Percentiles rank a stretch among this genome's conserved stretches.
phyloP scores from a whole-genome alignment of 2,888 invertebrate species.

The Pandemis heparana region DNA sequence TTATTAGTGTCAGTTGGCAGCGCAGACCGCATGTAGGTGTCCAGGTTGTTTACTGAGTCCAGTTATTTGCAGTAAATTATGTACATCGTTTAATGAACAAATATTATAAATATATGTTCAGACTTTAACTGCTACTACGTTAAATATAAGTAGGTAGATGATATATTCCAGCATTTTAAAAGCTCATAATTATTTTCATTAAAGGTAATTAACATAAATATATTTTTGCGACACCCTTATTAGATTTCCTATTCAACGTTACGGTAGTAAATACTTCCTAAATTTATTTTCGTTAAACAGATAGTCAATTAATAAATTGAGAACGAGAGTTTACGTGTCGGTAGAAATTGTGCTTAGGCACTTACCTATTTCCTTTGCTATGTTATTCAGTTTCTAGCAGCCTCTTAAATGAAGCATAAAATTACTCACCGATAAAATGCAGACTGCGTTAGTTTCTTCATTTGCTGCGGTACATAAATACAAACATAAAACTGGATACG shows the following conservation, averaged over 20 bases:
- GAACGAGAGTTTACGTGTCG: too few relatives aligned
- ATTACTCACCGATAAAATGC: constrained; percentile 22
- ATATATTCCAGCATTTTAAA: neutral
- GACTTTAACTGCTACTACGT: constrained; percentile 11
- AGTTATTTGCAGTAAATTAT: constrained; percentile 19
- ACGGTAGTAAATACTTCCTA: too few relatives aligned
- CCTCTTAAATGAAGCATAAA: constrained; percentile 28
- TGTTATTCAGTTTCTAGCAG: neutral
- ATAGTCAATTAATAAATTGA: too few relatives aligned
- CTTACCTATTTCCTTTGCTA: neutral
- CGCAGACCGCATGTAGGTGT: neutral
- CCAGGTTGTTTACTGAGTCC: constrained; percentile 12
- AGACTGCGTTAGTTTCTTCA: constrained; percentile 11
- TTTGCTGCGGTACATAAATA: constrained; percentile 22
- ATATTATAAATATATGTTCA: constrained; percentile 2
- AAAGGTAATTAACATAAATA: too few relatives aligned
- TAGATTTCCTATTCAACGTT: too few relatives aligned
- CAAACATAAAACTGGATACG: constrained; percentile 28
- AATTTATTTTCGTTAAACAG: too few relatives aligned
- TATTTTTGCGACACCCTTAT: too few relatives aligned
- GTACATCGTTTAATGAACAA: constrained; percentile 24
- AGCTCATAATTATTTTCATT: neutral
- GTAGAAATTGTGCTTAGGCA: too few relatives aligned
- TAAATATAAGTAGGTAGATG: neutral
- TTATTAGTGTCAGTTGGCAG: constrained; percentile 11